Evolutionary conservation across 2,797 vertebrate species (phyloP).

Genomic region (Alectoris magna): DNA sequence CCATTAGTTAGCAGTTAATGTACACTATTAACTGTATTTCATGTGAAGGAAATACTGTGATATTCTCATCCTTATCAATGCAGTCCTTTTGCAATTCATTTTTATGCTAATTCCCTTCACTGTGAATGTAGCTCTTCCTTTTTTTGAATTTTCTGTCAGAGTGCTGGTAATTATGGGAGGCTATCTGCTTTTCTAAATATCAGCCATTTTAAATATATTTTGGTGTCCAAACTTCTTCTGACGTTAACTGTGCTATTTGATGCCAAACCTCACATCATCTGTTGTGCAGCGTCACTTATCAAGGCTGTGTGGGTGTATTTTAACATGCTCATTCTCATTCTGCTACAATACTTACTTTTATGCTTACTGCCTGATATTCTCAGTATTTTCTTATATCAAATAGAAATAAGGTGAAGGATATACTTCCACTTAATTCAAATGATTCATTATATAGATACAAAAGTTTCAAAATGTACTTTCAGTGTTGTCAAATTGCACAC

Average conservation of each 20-base stretch:
- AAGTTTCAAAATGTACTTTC: not conserved
- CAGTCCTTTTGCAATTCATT: not conserved
- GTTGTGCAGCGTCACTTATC: not conserved
- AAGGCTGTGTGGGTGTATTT: not conserved
- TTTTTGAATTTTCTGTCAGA: not conserved
- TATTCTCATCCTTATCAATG: not conserved
- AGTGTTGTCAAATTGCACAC: not conserved
- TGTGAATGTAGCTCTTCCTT: not conserved
- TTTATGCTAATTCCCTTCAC: not conserved
- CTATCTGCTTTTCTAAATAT: not conserved
- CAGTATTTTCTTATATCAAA: not conserved
- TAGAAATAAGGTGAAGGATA: not conserved
- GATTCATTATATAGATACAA: not conserved
- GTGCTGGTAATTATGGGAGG: not conserved
- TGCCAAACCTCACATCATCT: not conserved
- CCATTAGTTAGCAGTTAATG: not conserved
- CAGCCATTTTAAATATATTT: not conserved
- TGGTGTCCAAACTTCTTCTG: not conserved
- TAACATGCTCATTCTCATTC: not conserved
- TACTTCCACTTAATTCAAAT: not conserved
- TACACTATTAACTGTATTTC: not conserved
- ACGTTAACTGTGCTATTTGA: not conserved
- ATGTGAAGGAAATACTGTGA: not conserved
- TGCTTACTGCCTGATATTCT: not conserved
- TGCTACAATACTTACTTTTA: not conserved